A percentile compares a stretch with the other conserved stretches of the same genome.
phyloP scores from a whole-genome alignment of 2,797 vertebrate species.

The Staurois parvus region DNA sequence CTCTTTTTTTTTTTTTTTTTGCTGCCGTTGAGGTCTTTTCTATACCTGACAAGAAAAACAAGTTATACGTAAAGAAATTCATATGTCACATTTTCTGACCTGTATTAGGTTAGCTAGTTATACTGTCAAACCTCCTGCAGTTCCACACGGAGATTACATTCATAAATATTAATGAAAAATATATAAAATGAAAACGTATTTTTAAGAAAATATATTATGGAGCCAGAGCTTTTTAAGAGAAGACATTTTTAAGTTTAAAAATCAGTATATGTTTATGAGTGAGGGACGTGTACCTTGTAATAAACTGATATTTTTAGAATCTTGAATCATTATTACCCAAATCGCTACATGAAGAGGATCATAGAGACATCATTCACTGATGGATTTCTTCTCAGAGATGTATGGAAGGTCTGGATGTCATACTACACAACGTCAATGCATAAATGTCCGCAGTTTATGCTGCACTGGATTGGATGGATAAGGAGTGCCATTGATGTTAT shows the following conservation, averaged over 20 bases:
- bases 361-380: too few species aligned
- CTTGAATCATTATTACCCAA: not conserved
- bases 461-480: too few species aligned
- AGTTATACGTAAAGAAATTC: not conserved
- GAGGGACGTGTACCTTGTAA: not conserved
- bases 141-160: not conserved
- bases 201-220: too few species aligned
- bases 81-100: constrained; percentile 11
- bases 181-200: not conserved
- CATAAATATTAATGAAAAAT: not conserved
- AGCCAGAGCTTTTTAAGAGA: not conserved
- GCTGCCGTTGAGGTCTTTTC: not conserved
- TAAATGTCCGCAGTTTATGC: too few species aligned
- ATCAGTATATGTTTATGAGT: not conserved
- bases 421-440: too few species aligned
- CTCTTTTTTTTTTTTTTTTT: too few species aligned
- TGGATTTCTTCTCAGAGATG: too few species aligned
- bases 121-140: not conserved
- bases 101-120: not conserved
- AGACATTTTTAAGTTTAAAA: not conserved
- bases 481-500: too few species aligned
- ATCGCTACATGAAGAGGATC: too few species aligned
- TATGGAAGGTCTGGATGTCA: too few species aligned
- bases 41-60: constrained; percentile 1
- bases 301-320: not conserved